phyloP scores from a whole-genome alignment of 2,888 invertebrate species.

The Hydrotaea diabolus region DNA sequence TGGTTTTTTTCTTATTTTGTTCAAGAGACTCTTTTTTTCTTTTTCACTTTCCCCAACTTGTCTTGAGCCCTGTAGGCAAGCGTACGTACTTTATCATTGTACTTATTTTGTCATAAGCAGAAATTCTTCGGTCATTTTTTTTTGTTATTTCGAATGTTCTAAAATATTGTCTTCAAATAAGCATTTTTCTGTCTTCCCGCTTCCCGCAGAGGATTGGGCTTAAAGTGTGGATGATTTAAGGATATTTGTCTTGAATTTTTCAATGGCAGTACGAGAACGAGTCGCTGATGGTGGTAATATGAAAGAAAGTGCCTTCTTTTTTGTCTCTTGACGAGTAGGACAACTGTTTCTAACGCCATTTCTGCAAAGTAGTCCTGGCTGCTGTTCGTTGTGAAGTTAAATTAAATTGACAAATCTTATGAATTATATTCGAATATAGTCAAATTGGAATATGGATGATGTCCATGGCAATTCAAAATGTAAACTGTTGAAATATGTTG shows the following conservation, averaged over 20 bases:
- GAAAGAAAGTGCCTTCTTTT: not conserved
- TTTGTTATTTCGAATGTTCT: not conserved
- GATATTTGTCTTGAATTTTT: slow-evolving; percentile 4
- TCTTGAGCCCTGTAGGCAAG: not conserved
- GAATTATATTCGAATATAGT: not conserved
- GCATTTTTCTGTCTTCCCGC: not conserved
- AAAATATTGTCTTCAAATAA: not conserved
- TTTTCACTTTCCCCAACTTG: not conserved
- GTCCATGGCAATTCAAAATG: not conserved
- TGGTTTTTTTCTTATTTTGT: not conserved
- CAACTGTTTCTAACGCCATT: slow-evolving; percentile 2
- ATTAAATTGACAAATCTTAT: slow-evolving; percentile 16
- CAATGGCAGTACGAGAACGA: not conserved
- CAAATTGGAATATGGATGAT: not conserved
- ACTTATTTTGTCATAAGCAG: slow-evolving; percentile 37
- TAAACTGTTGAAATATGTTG: not conserved
- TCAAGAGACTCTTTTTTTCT: not conserved
- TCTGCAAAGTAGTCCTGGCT: not conserved
- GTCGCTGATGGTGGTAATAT: not conserved
- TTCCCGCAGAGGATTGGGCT: not conserved
- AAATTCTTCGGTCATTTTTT: slow-evolving; percentile 12
- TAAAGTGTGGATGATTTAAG: slow-evolving; percentile 5
- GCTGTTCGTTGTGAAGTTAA: slow-evolving; percentile 2
- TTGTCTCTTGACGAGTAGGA: not conserved
- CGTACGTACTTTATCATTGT: slow-evolving; percentile 37